These are phyloP conservation scores for Eupithecia vulgata DNA, from an alignment of 2,888 invertebrate species.

Conservation along the genomic window DNA sequence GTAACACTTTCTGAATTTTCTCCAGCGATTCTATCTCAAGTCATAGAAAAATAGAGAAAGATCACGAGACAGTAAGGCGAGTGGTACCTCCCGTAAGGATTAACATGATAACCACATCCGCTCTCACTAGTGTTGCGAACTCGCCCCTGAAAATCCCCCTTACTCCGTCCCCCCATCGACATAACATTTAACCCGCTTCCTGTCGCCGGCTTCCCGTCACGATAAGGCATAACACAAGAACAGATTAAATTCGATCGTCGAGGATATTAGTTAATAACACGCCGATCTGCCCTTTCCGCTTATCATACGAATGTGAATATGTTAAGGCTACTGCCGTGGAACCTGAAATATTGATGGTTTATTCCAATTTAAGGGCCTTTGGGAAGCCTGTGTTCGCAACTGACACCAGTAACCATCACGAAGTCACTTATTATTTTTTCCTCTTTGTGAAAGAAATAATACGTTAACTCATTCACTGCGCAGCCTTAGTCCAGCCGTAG, in stretches of 20 bases:
- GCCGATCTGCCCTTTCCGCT: conserved; percentile 34
- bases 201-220: conserved; percentile 65
- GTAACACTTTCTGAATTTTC: not conserved
- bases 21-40: not conserved
- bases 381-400: not conserved
- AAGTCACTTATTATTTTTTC: too few relatives aligned
- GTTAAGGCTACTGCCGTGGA: not conserved
- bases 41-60: not conserved
- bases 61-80: not conserved
- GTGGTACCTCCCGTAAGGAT: not conserved
- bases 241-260: conserved; percentile 63
- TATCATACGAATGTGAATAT: conserved; percentile 11
- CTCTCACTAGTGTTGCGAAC: not conserved
- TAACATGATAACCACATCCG: not conserved
- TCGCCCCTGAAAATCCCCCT: conserved; percentile 44
- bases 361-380: not conserved
- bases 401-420: not conserved
- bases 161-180: conserved; percentile 52
- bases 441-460: too few relatives aligned
- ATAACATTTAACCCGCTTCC: conserved; percentile 66
- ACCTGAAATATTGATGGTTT: not conserved
- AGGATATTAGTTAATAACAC: conserved; percentile 64
- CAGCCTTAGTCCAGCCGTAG: too few relatives aligned
- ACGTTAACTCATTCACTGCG: too few relatives aligned
- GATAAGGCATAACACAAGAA: conserved; percentile 63